phyloP scores from a whole-genome alignment of 2,113 vertebrate species.

The Physeter macrocephalus region DNA sequence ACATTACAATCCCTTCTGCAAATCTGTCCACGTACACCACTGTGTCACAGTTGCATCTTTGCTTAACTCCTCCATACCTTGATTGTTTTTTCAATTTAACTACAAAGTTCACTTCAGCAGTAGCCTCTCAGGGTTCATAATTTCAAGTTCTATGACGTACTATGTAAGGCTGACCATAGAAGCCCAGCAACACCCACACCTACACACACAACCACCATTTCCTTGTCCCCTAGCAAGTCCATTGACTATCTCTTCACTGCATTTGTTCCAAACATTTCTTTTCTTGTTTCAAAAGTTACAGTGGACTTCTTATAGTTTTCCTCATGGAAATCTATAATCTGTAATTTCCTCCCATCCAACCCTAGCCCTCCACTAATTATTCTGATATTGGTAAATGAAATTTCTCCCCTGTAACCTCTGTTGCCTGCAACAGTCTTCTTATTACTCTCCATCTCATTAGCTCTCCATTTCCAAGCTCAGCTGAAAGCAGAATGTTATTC shows the following conservation, averaged over 20 bases:
- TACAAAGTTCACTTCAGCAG: not conserved
- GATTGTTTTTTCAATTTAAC: not conserved
- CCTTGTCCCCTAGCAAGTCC: not conserved
- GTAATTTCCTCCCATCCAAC: not conserved
- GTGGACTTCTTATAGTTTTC: not conserved
- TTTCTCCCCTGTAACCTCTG: not conserved
- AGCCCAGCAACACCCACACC: accelerated
- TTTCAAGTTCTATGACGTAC: not conserved
- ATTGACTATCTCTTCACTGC: not conserved
- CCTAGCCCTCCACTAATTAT: not conserved
- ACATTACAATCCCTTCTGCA: constrained; percentile 40
- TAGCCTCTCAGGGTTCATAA: not conserved
- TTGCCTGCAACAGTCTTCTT: not conserved
- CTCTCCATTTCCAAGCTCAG: not conserved
- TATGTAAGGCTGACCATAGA: not conserved
- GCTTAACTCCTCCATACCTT: not conserved
- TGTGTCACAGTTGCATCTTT: not conserved
- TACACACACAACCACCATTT: not conserved
- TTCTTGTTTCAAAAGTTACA: not conserved
- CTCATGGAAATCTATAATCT: not conserved
- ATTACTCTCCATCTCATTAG: constrained; percentile 4
- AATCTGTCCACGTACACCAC: not conserved
- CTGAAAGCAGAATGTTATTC: not conserved
- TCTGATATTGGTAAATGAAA: not conserved
- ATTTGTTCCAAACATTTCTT: not conserved